Base-by-base conservation (phyloP, 1,140 invertebrate species). In the Ganaspis sp. region DNA sequence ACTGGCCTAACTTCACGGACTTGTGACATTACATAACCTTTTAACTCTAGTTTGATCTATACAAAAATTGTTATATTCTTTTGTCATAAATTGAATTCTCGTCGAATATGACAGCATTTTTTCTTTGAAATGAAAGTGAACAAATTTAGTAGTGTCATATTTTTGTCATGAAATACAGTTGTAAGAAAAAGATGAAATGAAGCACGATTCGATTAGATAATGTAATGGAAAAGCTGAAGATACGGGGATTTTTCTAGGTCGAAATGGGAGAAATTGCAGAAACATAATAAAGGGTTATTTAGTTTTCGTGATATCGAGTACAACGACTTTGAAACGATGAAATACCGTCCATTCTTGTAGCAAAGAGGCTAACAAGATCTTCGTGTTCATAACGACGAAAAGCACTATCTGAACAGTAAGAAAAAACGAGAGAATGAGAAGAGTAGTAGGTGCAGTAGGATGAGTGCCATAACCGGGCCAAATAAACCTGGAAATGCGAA, bases 401-500 rank as follows among this genome's bases (percentile, higher is more conserved):
- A 64, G 58, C 26, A 64, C 58, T 64, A 64, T 64, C 58, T 64
- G 72, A 23, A 73, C 12, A 73, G 49, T 58, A 54, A 58, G 49
- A 73, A 64, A 34, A 38, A 38, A 38, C 53, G 42, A 17, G 69
- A 38, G 69, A 58, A 37, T 15, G 29, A n/a, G 38, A 37, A 29
- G 29, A 40, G 40, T 29, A 17, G 49, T 34, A 58, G 58, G 75
- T 78, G 70, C 73, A 78, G 73, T 69, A 75, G 78, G 49, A 73
- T 73, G 49, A 72, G 75, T 70, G 79, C 72, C 80, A 83, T 81
- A 80, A 81, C 76, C 70, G 79, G 78, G 64, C 78, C 80, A 85
- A 87, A 87, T 86, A 85, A 86, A 82, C 72, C 79, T 69, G 81
- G 84, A 88, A 87, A 86, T 81, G 83, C 77, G 85, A 87, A 89